A percentile compares a stretch with the other conserved stretches of the same genome.
Conservation (phyloP, 2,888 invertebrate species). For the Stratiomys singularior region DNA sequence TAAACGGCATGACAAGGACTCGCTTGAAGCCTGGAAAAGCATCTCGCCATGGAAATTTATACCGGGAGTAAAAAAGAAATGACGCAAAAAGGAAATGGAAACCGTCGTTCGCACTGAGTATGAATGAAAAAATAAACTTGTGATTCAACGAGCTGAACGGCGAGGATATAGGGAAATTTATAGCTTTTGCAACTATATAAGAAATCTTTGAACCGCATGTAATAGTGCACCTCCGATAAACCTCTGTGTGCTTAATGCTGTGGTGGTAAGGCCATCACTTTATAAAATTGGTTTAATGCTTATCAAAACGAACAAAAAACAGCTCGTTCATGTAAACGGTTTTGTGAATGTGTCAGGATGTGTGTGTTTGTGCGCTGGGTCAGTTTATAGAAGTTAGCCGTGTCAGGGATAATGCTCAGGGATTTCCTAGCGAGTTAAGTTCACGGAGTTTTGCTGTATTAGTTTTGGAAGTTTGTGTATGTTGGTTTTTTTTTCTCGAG, state of each 20-base stretch:
- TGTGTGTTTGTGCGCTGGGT: not conserved
- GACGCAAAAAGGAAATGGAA: constrained; percentile 6
- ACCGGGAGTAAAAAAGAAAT: not conserved
- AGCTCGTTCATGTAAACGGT: constrained; percentile 18
- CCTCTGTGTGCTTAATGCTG: constrained; percentile 26
- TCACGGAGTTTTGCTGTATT: too few relatives aligned
- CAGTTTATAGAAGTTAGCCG: not conserved
- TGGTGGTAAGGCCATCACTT: constrained; percentile 37
- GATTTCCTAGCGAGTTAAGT: too few relatives aligned
- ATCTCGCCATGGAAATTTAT: constrained; percentile 1
- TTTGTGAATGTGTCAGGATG: not conserved
- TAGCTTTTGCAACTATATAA: constrained; percentile 28
- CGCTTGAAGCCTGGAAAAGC: not conserved
- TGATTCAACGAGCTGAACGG: constrained; percentile 34
- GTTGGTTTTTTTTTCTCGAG: too few relatives aligned
- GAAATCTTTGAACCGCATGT: constrained; percentile 26
- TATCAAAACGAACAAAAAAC: constrained; percentile 37
- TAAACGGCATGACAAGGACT: not conserved
- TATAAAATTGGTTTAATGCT: constrained; percentile 46
- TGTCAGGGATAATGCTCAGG: not conserved
- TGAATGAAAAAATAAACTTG: constrained; percentile 14
- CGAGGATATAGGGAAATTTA: constrained; percentile 39
- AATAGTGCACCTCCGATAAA: constrained; percentile 37
- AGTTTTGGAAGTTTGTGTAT: too few relatives aligned
- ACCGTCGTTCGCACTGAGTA: not conserved